Evolutionary conservation across 2,797 vertebrate species (phyloP).

Genomic region (Amazonetta brasiliensis): DNA sequence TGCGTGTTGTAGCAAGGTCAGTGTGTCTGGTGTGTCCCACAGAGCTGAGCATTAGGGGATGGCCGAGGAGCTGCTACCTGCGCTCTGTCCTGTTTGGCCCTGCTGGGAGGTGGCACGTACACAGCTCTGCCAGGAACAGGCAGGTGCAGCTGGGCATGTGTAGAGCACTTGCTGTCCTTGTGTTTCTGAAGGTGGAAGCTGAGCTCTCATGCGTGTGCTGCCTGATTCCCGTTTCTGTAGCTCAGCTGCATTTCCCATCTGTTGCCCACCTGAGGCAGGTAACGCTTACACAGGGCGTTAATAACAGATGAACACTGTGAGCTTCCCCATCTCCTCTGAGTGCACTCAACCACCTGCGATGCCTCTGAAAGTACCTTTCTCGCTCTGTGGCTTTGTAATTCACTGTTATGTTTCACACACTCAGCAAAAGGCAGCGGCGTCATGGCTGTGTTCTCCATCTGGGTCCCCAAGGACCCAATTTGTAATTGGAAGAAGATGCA

Average conservation of each 20-base stretch:
- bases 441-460: not conserved
- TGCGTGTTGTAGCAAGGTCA: not conserved
- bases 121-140: not conserved
- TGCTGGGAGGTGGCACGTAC: not conserved
- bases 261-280: not conserved
- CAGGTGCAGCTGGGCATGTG: not conserved
- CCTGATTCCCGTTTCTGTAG: rapidly evolving
- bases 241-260: not conserved
- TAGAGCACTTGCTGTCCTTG: not conserved
- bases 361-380: not conserved
- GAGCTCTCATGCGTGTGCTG: not conserved
- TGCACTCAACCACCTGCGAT: not conserved
- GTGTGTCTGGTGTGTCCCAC: not conserved
- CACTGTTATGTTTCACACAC: not conserved
- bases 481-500: not conserved
- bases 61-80: not conserved
- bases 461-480: not conserved
- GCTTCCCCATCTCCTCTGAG: not conserved
- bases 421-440: not conserved
- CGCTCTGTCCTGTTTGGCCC: not conserved
- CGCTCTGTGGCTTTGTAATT: not conserved
- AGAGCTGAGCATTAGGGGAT: not conserved
- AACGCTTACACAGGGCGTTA: not conserved
- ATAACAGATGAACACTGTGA: not conserved
- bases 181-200: not conserved